These are phyloP conservation scores for Heloderma charlesbogerti DNA, from an alignment of 2,113 vertebrate genomes.

Conservation along the genomic window DNA sequence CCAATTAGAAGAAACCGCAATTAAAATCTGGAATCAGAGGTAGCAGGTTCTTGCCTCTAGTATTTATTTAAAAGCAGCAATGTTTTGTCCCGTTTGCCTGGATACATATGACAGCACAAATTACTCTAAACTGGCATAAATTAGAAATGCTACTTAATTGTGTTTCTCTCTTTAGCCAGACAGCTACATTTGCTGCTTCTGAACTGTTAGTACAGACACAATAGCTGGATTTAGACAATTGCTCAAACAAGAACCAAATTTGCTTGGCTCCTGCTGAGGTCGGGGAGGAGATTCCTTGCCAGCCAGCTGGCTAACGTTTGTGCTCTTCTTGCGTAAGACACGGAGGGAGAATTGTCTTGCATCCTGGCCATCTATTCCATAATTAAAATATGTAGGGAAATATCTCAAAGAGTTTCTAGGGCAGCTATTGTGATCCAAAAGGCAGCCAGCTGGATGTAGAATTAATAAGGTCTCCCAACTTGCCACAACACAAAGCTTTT, in stretches of 20 bases:
- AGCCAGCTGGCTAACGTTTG: constrained; percentile 23
- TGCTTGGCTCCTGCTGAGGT: constrained; percentile 36
- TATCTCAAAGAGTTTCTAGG: constrained; percentile 14
- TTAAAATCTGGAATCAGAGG: neutral
- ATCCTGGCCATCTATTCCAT: constrained; percentile 2
- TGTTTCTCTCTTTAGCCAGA: constrained; percentile 10
- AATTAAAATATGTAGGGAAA: constrained; percentile 8
- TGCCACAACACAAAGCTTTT: neutral
- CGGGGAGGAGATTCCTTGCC: constrained; percentile 16
- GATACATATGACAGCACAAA: neutral
- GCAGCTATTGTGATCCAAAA: constrained; percentile 12
- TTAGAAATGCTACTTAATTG: constrained; percentile 25
- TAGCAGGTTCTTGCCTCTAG: neutral
- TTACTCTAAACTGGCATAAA: constrained; percentile 7
- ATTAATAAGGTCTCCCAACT: constrained; percentile 8
- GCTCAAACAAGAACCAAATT: constrained; percentile 14
- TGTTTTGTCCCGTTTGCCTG: neutral
- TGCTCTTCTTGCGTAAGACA: neutral
- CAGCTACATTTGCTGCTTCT: constrained; percentile 2
- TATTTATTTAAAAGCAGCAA: neutral
- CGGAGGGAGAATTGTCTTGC: neutral
- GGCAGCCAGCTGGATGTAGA: neutral
- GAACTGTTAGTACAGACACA: constrained; percentile 4
- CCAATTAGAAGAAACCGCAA: neutral
- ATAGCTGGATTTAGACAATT: neutral